These are phyloP conservation scores for Drosophila trichaetosa DNA, from an alignment of 2,888 invertebrate species.

Conservation along the genomic window DNA sequence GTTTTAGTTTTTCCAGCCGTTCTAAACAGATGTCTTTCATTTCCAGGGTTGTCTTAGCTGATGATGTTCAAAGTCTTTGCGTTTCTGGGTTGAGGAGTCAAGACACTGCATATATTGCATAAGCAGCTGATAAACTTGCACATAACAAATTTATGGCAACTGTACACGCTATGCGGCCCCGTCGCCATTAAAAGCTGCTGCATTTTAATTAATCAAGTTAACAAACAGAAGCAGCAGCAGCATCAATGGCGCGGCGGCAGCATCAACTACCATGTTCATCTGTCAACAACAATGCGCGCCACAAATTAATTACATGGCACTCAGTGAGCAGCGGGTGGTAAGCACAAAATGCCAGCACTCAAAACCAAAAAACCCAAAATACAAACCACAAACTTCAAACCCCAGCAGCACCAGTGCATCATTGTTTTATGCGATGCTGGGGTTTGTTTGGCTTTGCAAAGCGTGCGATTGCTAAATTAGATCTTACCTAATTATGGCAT, in stretches of 20 bases:
- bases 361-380: conserved; percentile 29
- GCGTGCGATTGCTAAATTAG: conserved; percentile 71
- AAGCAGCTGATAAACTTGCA: conserved; percentile 62
- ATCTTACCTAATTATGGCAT: conserved; percentile 76
- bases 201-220: conserved; percentile 79
- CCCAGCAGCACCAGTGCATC: conserved; percentile 24
- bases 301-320: conserved; percentile 72
- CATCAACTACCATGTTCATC: conserved; percentile 49
- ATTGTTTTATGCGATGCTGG: conserved; percentile 44
- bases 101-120: conserved; percentile 53
- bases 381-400: conserved; percentile 8
- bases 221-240: conserved; percentile 57
- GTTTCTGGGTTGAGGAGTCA: conserved; percentile 9
- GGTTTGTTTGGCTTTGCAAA: conserved; percentile 46
- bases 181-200: conserved; percentile 66
- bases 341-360: conserved; percentile 20
- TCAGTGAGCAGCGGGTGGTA: conserved; percentile 34
- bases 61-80: conserved; percentile 9
- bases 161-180: conserved; percentile 57
- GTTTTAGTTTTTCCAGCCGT: background rate
- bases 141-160: conserved; percentile 68
- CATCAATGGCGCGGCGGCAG: conserved; percentile 5
- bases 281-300: conserved; percentile 75
- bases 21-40: background rate
- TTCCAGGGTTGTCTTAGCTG: conserved; percentile 3